Evolutionary conservation across 64 coral and sea anemone genomes (phyloP).

Genomic region (Acropora yongei): DNA sequence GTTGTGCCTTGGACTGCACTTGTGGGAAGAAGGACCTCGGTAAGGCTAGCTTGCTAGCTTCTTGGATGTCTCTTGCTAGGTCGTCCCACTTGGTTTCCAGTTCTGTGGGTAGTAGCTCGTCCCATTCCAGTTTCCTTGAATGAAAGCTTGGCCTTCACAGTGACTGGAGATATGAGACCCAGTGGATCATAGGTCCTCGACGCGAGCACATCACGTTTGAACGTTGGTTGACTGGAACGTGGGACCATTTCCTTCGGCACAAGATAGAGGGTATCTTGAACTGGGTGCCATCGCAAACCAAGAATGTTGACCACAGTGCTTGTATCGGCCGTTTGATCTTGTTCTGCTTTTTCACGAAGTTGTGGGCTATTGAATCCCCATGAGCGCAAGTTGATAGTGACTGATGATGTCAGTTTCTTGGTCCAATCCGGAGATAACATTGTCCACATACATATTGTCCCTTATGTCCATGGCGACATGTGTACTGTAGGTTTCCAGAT

Average conservation of each 20-base stretch:
- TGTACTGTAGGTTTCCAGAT: constrained; percentile 30
- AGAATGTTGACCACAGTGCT: constrained; percentile 31
- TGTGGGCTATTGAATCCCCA: constrained; percentile 39
- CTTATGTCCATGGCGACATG: constrained; percentile 48
- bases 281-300: not conserved
- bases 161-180: too few relatives aligned
- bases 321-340: constrained; percentile 11
- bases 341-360: not conserved
- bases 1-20: too few relatives aligned
- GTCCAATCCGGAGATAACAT: constrained; percentile 47
- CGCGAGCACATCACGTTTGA: too few relatives aligned
- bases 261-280: not conserved
- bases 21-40: too few relatives aligned
- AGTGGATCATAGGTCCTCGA: too few relatives aligned
- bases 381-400: constrained; percentile 40
- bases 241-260: not conserved
- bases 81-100: too few relatives aligned
- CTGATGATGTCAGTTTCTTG: not conserved
- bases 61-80: too few relatives aligned
- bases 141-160: too few relatives aligned
- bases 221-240: too few relatives aligned
- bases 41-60: too few relatives aligned
- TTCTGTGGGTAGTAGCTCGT: too few relatives aligned
- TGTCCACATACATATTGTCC: constrained; percentile 60
- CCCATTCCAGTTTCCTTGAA: too few relatives aligned